Evolutionary conservation across 2,113 vertebrate genomes (phyloP).

Genomic region (Montifringilla adamsi): DNA sequence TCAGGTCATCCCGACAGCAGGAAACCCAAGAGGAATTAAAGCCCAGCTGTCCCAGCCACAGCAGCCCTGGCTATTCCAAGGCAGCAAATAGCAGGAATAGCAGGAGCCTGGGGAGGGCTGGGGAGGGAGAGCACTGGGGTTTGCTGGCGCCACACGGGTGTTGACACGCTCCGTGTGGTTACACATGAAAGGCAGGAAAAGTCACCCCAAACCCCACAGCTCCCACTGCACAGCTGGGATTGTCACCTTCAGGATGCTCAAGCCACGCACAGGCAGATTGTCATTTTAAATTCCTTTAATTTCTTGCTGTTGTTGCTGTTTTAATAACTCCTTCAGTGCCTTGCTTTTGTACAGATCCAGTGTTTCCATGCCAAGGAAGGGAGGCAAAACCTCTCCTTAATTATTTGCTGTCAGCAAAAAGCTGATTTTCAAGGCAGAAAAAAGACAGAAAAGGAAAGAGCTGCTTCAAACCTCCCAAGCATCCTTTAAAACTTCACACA

Average conservation of each 20-base stretch:
- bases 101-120: constrained; percentile 44
- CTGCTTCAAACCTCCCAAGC: background rate
- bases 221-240: background rate
- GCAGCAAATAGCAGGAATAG: constrained; percentile 64
- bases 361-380: accelerated
- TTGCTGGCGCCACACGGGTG: constrained; percentile 53
- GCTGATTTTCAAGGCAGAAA: background rate
- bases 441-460: background rate
- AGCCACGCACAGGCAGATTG: background rate
- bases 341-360: background rate
- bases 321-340: background rate
- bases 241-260: constrained; percentile 30
- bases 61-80: constrained; percentile 21
- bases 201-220: constrained; percentile 8
- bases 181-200: constrained; percentile 63
- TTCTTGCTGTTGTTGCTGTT: background rate
- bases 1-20: no score
- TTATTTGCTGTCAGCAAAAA: background rate
- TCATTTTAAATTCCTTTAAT: background rate
- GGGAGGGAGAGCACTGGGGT: constrained; percentile 20
- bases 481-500: background rate
- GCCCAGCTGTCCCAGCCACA: constrained; percentile 54
- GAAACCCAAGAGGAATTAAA: background rate
- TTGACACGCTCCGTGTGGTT: constrained; percentile 63
- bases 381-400: background rate